Evolutionary conservation across 2,888 invertebrate species (phyloP), one percentile per base, ranked within the genome.

Genomic region (Xestia sexstrigata): DNA sequence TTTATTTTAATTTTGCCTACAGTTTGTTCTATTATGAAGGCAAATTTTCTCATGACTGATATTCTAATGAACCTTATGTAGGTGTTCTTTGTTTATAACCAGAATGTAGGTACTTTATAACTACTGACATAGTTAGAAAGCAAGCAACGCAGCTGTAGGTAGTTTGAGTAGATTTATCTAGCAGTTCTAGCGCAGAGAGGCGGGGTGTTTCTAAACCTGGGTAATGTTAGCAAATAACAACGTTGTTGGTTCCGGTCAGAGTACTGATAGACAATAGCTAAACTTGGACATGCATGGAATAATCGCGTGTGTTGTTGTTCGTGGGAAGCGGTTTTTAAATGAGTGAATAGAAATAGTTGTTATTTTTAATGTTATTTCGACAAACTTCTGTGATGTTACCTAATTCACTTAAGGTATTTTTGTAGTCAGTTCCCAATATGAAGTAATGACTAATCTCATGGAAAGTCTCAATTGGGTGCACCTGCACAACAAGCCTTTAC

Each of bases 201-300:
- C 45, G 35, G 60, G 26, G 26, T 55, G 62, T 63, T 70, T 60
- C 74, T 60, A 73, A 72, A 66, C 52, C 66, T 70, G 20, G 35
- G 62, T 62, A 76, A 84, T 81, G 69, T 87, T 69, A 65, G 60
- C 63, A 78, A 78, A 78, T 81, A 87, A 76, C 68, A 58, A 45
- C 60, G 26, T 60, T 52, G 66, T 72, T 82, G 49, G 84, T 81
- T 70, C 35, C 62, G 47, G 69, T 70, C 26, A 39, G 47, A 70
- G 66, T 55, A 79, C 52, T 69, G 47, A 42, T 26, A 73, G 45
- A 83, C 72, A 65, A 69, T 49, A 26, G 55, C n/a, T 45, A 42
- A 63, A 78, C 60, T 80, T 77, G 60, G 30, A 55, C 39, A 35
- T 70, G 42, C 67, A 67, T 30, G 17, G 15, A 66, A 76, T 75